These are phyloP conservation scores for Cremastobaeus sp. DNA, from an alignment of 2,888 invertebrate species.

Conservation along the genomic window DNA sequence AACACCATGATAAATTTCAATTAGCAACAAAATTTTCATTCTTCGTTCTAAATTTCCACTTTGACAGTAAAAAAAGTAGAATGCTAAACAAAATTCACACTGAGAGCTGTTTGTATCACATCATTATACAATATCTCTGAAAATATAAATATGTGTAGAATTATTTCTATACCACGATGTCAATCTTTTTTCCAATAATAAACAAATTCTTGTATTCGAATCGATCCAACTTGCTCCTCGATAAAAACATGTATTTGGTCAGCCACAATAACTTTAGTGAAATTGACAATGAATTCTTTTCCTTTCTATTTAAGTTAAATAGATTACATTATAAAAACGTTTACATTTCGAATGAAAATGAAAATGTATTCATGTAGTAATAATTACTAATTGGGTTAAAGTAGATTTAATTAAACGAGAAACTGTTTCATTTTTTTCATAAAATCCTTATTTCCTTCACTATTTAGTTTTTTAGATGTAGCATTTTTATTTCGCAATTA, in stretches of 20 bases:
- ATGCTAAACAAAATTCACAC: too few relatives aligned
- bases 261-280: conserved; percentile 17
- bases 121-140: conserved; percentile 34
- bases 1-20: too few relatives aligned
- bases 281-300: conserved; percentile 30
- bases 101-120: conserved; percentile 42
- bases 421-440: neutral
- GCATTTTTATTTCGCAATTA: too few relatives aligned
- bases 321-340: conserved; percentile 20
- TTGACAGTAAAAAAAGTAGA: conserved; percentile 32
- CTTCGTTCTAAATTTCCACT: too few relatives aligned
- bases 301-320: conserved; percentile 43
- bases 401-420: conserved; percentile 36
- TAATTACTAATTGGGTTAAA: conserved; percentile 50
- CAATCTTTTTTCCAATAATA: too few relatives aligned
- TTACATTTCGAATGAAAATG: conserved; percentile 29
- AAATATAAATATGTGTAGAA: too few relatives aligned
- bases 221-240: too few relatives aligned
- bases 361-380: conserved; percentile 35
- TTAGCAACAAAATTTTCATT: too few relatives aligned
- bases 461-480: too few relatives aligned
- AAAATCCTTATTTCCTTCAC: too few relatives aligned
- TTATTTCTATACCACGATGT: too few relatives aligned
- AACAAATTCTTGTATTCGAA: too few relatives aligned
- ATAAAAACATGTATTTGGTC: conserved; percentile 41